Conservation (phyloP, 2,797 vertebrate genomes). For the Halcyon leucocephala region DNA sequence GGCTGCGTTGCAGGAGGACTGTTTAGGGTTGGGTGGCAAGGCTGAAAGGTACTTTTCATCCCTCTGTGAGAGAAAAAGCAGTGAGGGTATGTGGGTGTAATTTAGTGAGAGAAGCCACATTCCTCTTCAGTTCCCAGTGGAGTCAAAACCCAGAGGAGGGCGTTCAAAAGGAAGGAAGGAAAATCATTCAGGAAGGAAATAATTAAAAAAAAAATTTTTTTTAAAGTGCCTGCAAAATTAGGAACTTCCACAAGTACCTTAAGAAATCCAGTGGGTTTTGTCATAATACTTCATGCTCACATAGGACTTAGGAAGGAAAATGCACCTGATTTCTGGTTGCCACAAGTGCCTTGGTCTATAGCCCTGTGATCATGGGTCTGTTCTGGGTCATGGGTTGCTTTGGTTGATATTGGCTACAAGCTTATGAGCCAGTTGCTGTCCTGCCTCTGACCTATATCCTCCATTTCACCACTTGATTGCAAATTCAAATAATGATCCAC, state of each 20-base stretch:
- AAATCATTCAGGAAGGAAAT: no score
- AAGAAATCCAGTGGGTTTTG: not conserved
- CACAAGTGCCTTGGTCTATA: not conserved
- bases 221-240: not conserved
- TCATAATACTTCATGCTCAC: not conserved
- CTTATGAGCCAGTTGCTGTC: not conserved
- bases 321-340: not conserved
- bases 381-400: not conserved
- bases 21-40: not conserved
- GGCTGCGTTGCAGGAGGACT: not conserved
- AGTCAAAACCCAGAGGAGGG: not conserved
- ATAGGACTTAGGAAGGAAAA: not conserved
- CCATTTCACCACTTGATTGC: not conserved
- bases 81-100: no score
- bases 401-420: fast-evolving
- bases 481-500: not conserved
- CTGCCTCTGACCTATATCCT: not conserved
- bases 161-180: no score
- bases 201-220: not conserved
- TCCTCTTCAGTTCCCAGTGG: not conserved
- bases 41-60: not conserved
- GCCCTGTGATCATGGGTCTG: fast-evolving
- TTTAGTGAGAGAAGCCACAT: not conserved
- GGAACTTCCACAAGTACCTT: not conserved
- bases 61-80: not conserved